phyloP scores from a whole-genome alignment of 1,140 invertebrate species.

The Octopus bimaculoides region DNA sequence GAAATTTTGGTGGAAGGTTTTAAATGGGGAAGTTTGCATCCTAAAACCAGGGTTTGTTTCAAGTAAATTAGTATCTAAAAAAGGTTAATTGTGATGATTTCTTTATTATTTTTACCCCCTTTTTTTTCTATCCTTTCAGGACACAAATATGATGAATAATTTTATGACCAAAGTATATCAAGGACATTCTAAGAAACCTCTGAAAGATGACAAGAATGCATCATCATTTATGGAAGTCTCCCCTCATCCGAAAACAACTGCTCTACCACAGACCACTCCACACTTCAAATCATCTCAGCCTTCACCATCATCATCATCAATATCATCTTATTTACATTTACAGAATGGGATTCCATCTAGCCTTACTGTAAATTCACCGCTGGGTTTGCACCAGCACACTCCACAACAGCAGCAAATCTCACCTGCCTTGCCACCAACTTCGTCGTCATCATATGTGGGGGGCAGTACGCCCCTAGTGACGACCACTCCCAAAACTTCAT shows the following conservation, averaged over 20 bases:
- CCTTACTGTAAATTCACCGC: not conserved
- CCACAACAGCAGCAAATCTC: no score
- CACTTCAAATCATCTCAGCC: not conserved
- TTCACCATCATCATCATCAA: not conserved
- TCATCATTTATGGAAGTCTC: not conserved
- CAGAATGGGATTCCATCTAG: not conserved
- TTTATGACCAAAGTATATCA: slow-evolving; percentile 42
- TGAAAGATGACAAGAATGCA: not conserved
- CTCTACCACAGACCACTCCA: not conserved
- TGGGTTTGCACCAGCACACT: no score
- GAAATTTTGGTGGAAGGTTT: not conserved
- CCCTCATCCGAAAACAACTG: not conserved
- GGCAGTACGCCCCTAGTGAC: no score
- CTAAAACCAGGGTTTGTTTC: not conserved
- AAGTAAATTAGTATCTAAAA: not conserved
- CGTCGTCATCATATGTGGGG: no score
- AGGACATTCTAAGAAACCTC: slow-evolving; percentile 19
- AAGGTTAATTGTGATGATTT: no score
- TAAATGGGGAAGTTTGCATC: not conserved
- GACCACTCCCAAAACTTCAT: no score
- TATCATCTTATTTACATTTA: not conserved
- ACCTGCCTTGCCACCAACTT: no score
- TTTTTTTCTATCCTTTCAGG: slow-evolving; percentile 29
- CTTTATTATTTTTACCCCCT: not conserved
- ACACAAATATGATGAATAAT: slow-evolving; percentile 43